These are phyloP conservation scores for Tridacna gigas DNA, from an alignment of 2,888 invertebrate genomes.

Conservation along the genomic window DNA sequence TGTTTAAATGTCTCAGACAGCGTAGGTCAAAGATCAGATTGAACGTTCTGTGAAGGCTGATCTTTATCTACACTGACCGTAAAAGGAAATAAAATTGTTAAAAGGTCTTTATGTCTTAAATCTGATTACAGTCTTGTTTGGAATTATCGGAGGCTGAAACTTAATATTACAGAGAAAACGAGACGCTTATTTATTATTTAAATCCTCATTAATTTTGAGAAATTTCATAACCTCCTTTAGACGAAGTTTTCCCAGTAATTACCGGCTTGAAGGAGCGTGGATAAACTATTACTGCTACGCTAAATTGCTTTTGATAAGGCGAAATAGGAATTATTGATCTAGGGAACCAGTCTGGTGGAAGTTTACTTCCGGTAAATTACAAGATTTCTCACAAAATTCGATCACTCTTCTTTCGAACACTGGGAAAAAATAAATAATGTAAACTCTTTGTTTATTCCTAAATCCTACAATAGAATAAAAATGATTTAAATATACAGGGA, in stretches of 20 bases:
- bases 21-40: too few species aligned
- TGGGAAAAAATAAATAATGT: background rate
- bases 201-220: conserved; percentile 34
- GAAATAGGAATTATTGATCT: conserved; percentile 40
- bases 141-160: background rate
- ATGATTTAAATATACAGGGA: background rate
- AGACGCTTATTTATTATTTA: conserved; percentile 44
- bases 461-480: background rate
- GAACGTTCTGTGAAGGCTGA: too few species aligned
- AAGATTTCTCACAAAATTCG: background rate
- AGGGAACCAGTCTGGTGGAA: background rate
- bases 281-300: conserved; percentile 11
- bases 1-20: too few species aligned
- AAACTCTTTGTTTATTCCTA: background rate
- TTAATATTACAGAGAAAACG: background rate
- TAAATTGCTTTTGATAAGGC: conserved; percentile 41
- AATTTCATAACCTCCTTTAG: conserved; percentile 35
- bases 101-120: too few species aligned
- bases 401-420: background rate
- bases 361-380: background rate
- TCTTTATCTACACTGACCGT: too few species aligned
- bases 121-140: too few species aligned
- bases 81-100: too few species aligned
- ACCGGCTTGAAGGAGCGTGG: conserved; percentile 13
- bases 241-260: conserved; percentile 24